Evolutionary conservation across 2,113 vertebrate species (phyloP).

Genomic region (Pongo pygmaeus): DNA sequence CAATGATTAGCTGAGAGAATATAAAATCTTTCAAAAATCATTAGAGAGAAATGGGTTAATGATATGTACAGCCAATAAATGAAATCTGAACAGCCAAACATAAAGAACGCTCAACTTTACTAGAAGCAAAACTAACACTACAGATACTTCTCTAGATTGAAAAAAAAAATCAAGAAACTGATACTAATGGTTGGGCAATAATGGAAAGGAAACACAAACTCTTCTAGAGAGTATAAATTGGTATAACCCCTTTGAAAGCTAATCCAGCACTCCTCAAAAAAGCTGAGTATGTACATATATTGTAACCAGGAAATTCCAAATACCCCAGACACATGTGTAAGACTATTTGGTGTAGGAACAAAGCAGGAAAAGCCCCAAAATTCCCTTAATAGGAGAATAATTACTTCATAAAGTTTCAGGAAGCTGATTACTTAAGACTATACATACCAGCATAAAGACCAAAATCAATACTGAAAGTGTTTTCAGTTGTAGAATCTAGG

Average conservation of each 20-base stretch:
- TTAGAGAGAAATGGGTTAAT: neutral
- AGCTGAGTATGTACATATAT: neutral
- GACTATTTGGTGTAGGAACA: neutral
- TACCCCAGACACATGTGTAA: neutral
- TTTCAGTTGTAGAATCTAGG: neutral
- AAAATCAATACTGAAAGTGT: neutral
- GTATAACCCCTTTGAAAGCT: neutral
- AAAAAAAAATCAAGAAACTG: neutral
- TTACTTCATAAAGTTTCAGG: neutral
- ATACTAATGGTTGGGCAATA: neutral
- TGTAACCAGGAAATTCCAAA: conserved; percentile 14
- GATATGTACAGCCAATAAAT: conserved; percentile 25
- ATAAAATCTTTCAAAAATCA: neutral
- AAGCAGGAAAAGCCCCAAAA: neutral
- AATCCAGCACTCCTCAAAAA: conserved; percentile 3
- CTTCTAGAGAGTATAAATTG: neutral
- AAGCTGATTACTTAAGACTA: neutral
- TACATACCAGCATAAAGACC: neutral
- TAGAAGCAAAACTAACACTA: neutral
- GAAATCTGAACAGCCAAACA: neutral
- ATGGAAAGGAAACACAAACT: neutral
- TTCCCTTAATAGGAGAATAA: neutral
- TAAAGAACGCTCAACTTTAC: neutral
- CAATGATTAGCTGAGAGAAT: neutral
- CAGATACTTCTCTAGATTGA: neutral